Percentiles rank a stretch among this genome's conserved stretches.
These are phyloP conservation scores for Volucella zonaria DNA, from an alignment of 2,888 invertebrate species.

Conservation along the genomic window DNA sequence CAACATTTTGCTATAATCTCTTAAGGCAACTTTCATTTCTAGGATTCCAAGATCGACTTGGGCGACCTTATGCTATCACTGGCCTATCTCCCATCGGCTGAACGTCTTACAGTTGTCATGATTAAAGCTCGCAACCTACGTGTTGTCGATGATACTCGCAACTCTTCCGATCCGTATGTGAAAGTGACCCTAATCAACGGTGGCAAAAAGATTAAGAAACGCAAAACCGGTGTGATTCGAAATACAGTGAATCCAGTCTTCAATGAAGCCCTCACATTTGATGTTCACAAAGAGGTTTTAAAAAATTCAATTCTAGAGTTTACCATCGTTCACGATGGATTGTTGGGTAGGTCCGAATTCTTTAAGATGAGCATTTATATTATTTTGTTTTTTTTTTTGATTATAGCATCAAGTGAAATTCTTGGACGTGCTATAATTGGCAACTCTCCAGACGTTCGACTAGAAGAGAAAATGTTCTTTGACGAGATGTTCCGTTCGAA, in stretches of 20 bases:
- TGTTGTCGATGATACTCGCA: conserved; percentile 95
- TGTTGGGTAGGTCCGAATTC: conserved; percentile 82
- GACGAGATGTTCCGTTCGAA: conserved; percentile 85
- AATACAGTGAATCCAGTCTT: conserved; percentile 94
- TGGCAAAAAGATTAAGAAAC: conserved; percentile 95
- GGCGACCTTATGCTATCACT: conserved; percentile 96
- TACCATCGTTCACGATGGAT: conserved; percentile 85
- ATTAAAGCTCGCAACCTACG: conserved; percentile 95
- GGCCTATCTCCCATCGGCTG: conserved; percentile 95
- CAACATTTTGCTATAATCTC: background rate
- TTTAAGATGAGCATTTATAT: too few relatives aligned
- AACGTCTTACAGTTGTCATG: conserved; percentile 93
- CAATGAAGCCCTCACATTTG: conserved; percentile 96
- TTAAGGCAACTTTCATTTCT: conserved; percentile 16
- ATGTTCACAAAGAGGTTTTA: conserved; percentile 88
- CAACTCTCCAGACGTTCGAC: conserved; percentile 81
- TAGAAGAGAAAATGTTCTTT: conserved; percentile 84
- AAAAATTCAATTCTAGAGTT: conserved; percentile 85
- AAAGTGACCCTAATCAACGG: conserved; percentile 94
- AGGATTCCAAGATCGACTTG: conserved; percentile 88
- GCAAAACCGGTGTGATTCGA: conserved; percentile 95
- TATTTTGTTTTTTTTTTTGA: background rate
- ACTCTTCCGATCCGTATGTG: conserved; percentile 97
- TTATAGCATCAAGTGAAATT: conserved; percentile 84
- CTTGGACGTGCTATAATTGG: conserved; percentile 84